Conservation (phyloP, 1,140 invertebrate species). For the Wiebesia pumilae region DNA sequence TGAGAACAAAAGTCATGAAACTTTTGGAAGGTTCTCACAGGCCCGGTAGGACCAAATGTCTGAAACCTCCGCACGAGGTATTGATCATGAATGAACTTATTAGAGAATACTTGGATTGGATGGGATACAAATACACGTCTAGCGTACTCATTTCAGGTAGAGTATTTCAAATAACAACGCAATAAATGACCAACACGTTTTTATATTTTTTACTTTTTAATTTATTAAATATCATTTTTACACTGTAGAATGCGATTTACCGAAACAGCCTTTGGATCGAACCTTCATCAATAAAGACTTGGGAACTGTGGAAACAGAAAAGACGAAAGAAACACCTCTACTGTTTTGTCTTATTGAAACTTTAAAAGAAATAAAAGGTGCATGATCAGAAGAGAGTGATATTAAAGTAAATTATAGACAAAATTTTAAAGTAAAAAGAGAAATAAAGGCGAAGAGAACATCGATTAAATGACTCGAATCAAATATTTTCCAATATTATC, state of each 20-base stretch:
- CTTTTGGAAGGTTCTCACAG: constrained; percentile 65
- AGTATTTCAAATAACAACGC: constrained; percentile 9
- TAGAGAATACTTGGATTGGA: constrained; percentile 74
- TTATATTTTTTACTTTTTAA: constrained; percentile 20
- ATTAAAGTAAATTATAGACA: neutral
- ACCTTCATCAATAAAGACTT: constrained; percentile 66
- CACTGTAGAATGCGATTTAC: constrained; percentile 68
- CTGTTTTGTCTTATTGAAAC: constrained; percentile 68
- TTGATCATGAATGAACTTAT: constrained; percentile 72
- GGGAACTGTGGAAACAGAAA: constrained; percentile 66
- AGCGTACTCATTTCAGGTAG: constrained; percentile 70
- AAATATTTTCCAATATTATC: constrained; percentile 15
- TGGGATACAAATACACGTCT: constrained; percentile 72
- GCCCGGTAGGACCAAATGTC: constrained; percentile 58
- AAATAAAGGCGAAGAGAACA: neutral
- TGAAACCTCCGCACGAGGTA: constrained; percentile 66
- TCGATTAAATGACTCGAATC: neutral
- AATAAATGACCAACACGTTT: neutral
- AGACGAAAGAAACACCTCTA: constrained; percentile 67
- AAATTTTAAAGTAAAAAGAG: neutral
- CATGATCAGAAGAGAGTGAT: constrained; percentile 37
- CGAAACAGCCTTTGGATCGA: constrained; percentile 68
- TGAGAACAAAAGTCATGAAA: constrained; percentile 71
- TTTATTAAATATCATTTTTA: constrained; percentile 49
- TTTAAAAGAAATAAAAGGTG: constrained; percentile 63